Base-by-base conservation (phyloP, 1,140 invertebrate genomes). In the Drosophila azteca region DNA sequence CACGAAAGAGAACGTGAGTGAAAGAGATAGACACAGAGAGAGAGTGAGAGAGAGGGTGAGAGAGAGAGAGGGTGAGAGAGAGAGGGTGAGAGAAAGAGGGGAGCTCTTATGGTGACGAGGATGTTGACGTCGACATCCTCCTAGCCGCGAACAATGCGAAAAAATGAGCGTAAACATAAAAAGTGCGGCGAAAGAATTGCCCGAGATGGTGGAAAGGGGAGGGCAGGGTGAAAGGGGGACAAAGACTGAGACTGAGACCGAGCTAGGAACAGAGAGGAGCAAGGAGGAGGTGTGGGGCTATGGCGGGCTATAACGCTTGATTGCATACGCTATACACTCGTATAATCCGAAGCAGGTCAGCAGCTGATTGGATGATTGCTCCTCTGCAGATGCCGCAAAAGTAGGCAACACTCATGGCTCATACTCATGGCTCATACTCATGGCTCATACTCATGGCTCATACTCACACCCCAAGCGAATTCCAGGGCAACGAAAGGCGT, bases 151-250 rank as follows among this genome's bases (percentile, higher is more conserved):
- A 85, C 81, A 85, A 82, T 71, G 60, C 78, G 65, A 85, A 85
- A 85, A 78, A 87, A 87, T 72, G 70, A 87, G 71, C 83, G 82
- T 82, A 88, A 85, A 85, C 78, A 85, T 85, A 81, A 88, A 70
- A 70, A 88, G 78, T 65, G 78, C 62, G 82, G 65, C 65, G 57
- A 87, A 70, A 68, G 66, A 83, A 84, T 79, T 79, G 77, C 70
- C 63, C 59, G 39, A 83, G 75, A 60, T 59, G 61, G 31, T 59
- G 61, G 31, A 26, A 55, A 43, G 31, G 13, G 57, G 26, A 54
- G 8, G 13, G 6, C 0, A 48, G 41, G 20, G 44, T 7, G 6
- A 46, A 29, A 53, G 20, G 29, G 13, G n/a, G 39, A 44, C 9
- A 4, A 8, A 17, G 8, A 6, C 17, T 20, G 24, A 6, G 26